These are phyloP conservation scores for Plecotus auritus DNA, from an alignment of 2,113 vertebrate genomes.

Conservation along the genomic window DNA sequence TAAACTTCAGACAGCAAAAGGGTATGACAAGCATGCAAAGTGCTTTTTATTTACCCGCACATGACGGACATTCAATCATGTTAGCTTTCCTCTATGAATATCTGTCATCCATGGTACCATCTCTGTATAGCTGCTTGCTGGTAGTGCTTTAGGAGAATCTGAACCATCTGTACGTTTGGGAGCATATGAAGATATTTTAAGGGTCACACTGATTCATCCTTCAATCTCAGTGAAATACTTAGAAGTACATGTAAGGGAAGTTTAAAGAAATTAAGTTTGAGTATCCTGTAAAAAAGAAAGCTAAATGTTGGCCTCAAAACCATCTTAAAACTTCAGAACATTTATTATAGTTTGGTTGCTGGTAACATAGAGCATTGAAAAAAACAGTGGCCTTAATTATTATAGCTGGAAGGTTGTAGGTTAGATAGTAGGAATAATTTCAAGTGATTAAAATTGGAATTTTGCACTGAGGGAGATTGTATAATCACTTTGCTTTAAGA, in stretches of 20 bases:
- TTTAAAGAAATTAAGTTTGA: slow-evolving; percentile 38
- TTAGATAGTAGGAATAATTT: slow-evolving; percentile 47
- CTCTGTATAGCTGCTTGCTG: neutral
- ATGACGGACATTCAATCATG: neutral
- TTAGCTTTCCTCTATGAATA: neutral
- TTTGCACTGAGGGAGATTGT: slow-evolving; percentile 11
- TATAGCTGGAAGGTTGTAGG: neutral
- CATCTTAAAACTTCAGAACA: slow-evolving; percentile 29
- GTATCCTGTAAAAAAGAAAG: slow-evolving; percentile 12
- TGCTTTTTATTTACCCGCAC: neutral
- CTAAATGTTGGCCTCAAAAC: slow-evolving; percentile 28
- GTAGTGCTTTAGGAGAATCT: neutral
- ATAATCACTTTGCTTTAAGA: slow-evolving; percentile 33
- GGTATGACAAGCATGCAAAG: neutral
- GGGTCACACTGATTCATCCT: neutral
- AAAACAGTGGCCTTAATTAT: slow-evolving; percentile 37
- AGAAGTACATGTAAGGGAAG: slow-evolving; percentile 27
- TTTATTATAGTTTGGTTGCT: slow-evolving; percentile 19
- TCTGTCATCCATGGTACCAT: neutral
- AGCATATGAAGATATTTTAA: neutral
- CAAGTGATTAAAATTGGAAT: slow-evolving; percentile 38
- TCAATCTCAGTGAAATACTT: slow-evolving; percentile 18
- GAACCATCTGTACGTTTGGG: neutral
- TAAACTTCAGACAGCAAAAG: neutral
- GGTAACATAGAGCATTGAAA: slow-evolving; percentile 29